Evolutionary conservation across 2,888 invertebrate species (phyloP), one percentile per base, ranked within the genome.

Genomic region (Steinernema hermaphroditum): DNA sequence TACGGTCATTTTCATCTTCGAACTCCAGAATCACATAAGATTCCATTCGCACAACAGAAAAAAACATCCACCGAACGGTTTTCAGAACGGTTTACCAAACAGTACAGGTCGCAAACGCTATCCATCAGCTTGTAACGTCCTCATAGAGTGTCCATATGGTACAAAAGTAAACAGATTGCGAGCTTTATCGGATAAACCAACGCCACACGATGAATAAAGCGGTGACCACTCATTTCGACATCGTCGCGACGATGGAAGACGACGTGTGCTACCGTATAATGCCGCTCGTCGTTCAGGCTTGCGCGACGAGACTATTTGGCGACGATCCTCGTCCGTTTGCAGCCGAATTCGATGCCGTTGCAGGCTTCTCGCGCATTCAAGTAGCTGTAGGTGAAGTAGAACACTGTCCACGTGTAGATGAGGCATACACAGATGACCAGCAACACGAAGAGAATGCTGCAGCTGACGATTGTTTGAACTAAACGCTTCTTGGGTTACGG

Each of bases 321-420:
- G 2, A 22, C 12, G 54, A 54, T 54, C 14, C 54, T 16, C 4
- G 22, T 22, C 4, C 54, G 54, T 22, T 54, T 54, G 54, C 14
- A 54, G 6, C 27, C 54, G 14, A 27, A 19, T 54, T 54, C 54
- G 22, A 27, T 27, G 19, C 9, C 12, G 12, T 27, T 19, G 54
- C 54, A 54, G 24, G 54, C 54, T 16, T 54, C 54, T 22, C 22
- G 16, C 22, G 54, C 19, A 14, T 27, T 54, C 54, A 54, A 24
- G 54, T 54, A 54, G 54, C 54, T 54, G 54, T 54, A 54, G 54
- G 54, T 24, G 27, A 54, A 54, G 54, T 24, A 54, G 54, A 54
- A 54, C 4, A 54, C 54, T 4, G 54, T 54, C 54, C 54, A 54
- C 22, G 54, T 54, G 54, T 54, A 54, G 9, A 54, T 54, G 24